Conservation (phyloP, 92 coral and sea anemone genomes). For the Zoanthus solanderi region DNA sequence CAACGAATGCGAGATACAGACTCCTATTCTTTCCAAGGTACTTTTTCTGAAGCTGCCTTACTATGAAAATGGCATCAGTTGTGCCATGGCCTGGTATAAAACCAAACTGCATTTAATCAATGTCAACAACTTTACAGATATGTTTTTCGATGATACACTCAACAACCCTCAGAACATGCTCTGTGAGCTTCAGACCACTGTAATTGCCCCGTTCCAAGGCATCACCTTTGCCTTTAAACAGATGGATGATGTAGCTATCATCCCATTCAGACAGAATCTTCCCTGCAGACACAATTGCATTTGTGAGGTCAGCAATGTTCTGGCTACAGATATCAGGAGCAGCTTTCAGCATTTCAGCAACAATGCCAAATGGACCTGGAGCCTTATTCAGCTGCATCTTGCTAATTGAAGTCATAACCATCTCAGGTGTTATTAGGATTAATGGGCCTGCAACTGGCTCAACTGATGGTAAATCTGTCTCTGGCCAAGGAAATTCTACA, state of each 20-base stretch:
- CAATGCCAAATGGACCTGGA: neutral
- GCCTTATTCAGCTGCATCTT: constrained; percentile 49
- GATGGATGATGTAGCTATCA: too few species aligned
- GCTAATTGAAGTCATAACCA: constrained; percentile 12
- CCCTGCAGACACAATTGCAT: neutral
- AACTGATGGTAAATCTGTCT: constrained; percentile 16
- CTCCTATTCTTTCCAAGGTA: neutral
- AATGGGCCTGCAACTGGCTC: constrained; percentile 44
- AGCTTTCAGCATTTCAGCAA: constrained; percentile 53
- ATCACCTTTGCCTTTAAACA: too few species aligned
- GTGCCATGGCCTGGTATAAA: constrained; percentile 52
- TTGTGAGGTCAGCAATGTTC: neutral
- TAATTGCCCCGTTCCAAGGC: too few species aligned
- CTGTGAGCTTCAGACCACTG: too few species aligned
- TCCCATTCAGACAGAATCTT: too few species aligned
- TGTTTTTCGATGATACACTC: neutral
- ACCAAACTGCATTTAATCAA: constrained; percentile 58
- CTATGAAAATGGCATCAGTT: constrained; percentile 30
- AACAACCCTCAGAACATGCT: constrained; percentile 11
- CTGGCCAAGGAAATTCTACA: constrained; percentile 52
- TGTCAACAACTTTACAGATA: too few species aligned
- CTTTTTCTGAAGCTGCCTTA: too few species aligned
- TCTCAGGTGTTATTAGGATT: constrained; percentile 18
- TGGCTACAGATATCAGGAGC: constrained; percentile 6
- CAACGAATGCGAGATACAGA: neutral